Percentiles rank a stretch among this genome's conserved stretches.
Conservation (phyloP, 2,113 vertebrate species). For the Chrysemys picta region DNA sequence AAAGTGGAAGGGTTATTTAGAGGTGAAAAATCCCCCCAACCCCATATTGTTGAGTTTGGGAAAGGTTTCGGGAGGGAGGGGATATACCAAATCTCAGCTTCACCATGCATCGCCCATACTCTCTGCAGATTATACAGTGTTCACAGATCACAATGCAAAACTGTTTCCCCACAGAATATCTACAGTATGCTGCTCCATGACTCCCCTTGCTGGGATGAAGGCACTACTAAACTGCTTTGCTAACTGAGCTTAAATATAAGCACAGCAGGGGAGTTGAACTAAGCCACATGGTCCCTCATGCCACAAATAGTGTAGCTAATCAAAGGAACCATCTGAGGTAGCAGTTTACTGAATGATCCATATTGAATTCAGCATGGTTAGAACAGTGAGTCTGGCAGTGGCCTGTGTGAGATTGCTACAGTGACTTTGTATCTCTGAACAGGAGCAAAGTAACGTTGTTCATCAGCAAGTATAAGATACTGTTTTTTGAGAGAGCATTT, state of each 20-base stretch:
- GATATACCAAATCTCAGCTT: neutral
- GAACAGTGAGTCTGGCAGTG: neutral
- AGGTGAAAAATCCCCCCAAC: neutral
- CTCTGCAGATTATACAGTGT: neutral
- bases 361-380: fast-evolving
- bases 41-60: neutral
- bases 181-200: neutral
- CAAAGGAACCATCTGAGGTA: fast-evolving
- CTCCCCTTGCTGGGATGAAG: neutral
- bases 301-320: neutral
- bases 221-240: neutral
- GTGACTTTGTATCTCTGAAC: neutral
- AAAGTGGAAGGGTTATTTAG: neutral
- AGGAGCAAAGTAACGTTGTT: neutral
- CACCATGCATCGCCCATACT: neutral
- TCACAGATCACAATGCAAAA: fast-evolving
- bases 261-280: neutral
- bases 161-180: neutral
- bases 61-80: neutral
- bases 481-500: fast-evolving
- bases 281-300: fast-evolving
- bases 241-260: neutral
- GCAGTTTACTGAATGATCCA: neutral
- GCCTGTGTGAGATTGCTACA: neutral
- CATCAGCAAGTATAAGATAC: neutral